phyloP scores from a whole-genome alignment of 35 echinoderm and acorn worm genomes.

The Acanthaster planci region DNA sequence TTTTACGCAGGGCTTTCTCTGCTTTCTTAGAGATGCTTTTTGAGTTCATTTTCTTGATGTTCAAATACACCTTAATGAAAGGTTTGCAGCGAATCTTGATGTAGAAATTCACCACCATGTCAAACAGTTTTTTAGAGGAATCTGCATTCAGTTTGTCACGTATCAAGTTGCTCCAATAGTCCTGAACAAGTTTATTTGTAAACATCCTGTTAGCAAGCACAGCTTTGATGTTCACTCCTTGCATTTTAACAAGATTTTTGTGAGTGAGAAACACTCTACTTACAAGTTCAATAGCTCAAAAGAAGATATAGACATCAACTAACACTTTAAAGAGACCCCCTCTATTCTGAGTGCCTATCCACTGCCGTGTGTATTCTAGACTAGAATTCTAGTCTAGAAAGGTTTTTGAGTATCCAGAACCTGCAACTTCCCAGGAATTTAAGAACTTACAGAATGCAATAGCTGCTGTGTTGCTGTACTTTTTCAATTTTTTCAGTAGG shows the following conservation, averaged over 20 bases:
- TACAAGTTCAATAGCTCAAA: background rate
- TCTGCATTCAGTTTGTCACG: background rate
- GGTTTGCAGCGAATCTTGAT: background rate
- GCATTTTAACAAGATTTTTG: background rate
- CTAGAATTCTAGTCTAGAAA: too few relatives aligned
- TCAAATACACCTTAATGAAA: background rate
- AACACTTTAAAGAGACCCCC: background rate
- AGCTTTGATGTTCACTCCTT: background rate
- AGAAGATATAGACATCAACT: background rate
- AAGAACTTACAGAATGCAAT: background rate
- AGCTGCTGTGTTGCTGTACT: background rate
- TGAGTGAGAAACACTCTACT: background rate
- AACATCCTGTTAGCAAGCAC: background rate
- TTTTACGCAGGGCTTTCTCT: background rate
- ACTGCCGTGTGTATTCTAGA: background rate
- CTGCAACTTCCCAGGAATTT: background rate
- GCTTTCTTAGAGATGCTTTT: background rate
- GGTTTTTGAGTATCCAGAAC: background rate
- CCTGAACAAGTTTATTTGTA: background rate
- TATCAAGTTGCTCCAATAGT: conserved; percentile 2
- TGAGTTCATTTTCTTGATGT: background rate
- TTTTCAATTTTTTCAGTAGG: background rate
- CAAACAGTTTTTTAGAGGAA: background rate
- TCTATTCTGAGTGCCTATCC: background rate
- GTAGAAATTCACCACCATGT: background rate